A percentile compares a stretch with the other conserved stretches of the same genome.
phyloP scores from a whole-genome alignment of 1,140 invertebrate genomes.

The Ditylenchus dipsaci region DNA sequence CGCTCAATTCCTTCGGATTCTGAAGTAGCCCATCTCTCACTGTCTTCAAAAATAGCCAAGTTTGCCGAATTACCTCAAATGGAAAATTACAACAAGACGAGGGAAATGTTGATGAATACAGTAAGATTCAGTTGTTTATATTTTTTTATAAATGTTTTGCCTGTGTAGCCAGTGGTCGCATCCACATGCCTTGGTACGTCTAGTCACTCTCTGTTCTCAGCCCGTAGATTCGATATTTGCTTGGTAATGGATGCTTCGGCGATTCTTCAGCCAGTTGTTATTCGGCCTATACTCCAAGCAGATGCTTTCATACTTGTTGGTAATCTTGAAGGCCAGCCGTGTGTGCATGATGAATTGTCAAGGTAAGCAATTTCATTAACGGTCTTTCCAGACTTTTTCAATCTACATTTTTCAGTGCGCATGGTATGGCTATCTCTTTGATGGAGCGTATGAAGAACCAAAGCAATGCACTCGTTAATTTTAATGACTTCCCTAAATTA shows the following conservation, averaged over 20 bases:
- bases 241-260: not conserved
- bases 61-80: not conserved
- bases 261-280: constrained; percentile 3
- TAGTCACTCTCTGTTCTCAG: constrained; percentile 3
- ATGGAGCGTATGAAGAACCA: not conserved
- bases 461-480: not conserved
- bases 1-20: not conserved
- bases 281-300: constrained; percentile 2
- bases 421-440: not conserved
- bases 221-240: constrained; percentile 1
- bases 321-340: not conserved
- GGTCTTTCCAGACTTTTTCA: not conserved
- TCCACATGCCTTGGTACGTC: not conserved
- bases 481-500: not conserved
- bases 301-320: not conserved
- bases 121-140: not conserved
- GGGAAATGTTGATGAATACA: not conserved
- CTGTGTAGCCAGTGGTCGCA: not conserved
- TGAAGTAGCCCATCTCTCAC: not conserved
- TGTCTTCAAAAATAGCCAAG: not conserved
- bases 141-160: too few species aligned
- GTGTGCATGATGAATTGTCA: not conserved
- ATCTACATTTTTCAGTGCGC: not conserved
- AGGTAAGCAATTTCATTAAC: not conserved
- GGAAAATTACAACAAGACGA: not conserved